Evolutionary conservation across 2,888 invertebrate species (phyloP), one percentile per base, ranked within the genome.

Genomic region (Cremastobaeus sp.): DNA sequence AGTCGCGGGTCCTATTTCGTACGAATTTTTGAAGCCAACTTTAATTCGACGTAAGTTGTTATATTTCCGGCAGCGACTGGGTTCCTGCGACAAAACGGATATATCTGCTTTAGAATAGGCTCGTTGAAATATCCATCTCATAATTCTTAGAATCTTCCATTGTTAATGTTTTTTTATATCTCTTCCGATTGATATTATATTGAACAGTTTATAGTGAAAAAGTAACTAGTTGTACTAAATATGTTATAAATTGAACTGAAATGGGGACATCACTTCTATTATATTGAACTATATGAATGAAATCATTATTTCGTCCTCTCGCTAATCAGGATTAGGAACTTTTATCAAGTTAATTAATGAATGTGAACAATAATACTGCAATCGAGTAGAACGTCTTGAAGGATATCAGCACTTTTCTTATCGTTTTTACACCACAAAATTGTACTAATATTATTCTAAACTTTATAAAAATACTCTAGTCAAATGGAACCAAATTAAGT

Each of bases 1-100:
- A 76, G 84, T 84, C 82, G 82, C 85, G 86, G 85, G 83, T 79
- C 79, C 83, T 72, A 79, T 81, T 76, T 82, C 85, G 60, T 81
- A 83, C 71, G 84, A 81, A 77, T 83, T 84, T 76, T 82, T 86
- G 54, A 87, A 81, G 78, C 76, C 84, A 74, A 84, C 85, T 62
- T 81, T 87, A 76, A 78, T 85, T 70, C 86, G 84, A 30, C 83
- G 84, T 50, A 87, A 84, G 43, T 72, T 81, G n/a, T 71, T 81
- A 39, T 77, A 81, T 45, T 68, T 80, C 66, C 82, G 81, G 11
- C 83, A 82, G 76, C 83, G 85, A 50, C 81, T 83, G 69, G 81
- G 79, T 78, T 82, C 84, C 60, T 73, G 79, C 75, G 86, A 86
- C 47, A 82, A 78, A 74, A 74, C 77, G 32, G 71, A 71, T 57